Conservation (phyloP, 2,888 invertebrate genomes). For the Heliconius cydno region DNA sequence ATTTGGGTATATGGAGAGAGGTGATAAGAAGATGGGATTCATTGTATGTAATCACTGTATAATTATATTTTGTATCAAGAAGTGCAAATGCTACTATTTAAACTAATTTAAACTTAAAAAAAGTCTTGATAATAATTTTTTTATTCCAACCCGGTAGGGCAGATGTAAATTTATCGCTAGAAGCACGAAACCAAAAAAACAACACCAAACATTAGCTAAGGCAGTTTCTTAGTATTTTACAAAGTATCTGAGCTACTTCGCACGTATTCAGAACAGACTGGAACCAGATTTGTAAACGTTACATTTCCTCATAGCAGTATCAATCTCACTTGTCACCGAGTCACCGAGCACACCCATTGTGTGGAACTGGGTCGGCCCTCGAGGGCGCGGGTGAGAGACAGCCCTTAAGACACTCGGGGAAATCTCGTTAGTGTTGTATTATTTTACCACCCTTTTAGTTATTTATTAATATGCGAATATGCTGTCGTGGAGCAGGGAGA, state of each 20-base stretch:
- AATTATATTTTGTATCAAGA: no score
- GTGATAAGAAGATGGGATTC: no score
- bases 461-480: conserved; percentile 10
- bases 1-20: no score
- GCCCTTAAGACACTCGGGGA: conserved; percentile 30
- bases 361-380: conserved; percentile 40
- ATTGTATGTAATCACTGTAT: no score
- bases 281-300: conserved; percentile 11
- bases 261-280: neutral
- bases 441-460: conserved; percentile 30
- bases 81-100: no score
- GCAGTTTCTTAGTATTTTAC: no score
- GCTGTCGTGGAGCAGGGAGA: neutral
- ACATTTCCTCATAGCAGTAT: conserved; percentile 4
- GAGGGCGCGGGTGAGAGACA: conserved; percentile 33
- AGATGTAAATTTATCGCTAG: no score
- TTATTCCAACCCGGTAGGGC: no score
- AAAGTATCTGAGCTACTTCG: neutral
- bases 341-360: conserved; percentile 35
- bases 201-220: no score
- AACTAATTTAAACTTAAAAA: no score
- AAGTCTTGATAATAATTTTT: no score
- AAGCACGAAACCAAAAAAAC: no score
- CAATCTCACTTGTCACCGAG: conserved; percentile 34
- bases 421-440: conserved; percentile 36